phyloP scores from a whole-genome alignment of 2,797 vertebrate genomes.

The Apogon talboti region DNA sequence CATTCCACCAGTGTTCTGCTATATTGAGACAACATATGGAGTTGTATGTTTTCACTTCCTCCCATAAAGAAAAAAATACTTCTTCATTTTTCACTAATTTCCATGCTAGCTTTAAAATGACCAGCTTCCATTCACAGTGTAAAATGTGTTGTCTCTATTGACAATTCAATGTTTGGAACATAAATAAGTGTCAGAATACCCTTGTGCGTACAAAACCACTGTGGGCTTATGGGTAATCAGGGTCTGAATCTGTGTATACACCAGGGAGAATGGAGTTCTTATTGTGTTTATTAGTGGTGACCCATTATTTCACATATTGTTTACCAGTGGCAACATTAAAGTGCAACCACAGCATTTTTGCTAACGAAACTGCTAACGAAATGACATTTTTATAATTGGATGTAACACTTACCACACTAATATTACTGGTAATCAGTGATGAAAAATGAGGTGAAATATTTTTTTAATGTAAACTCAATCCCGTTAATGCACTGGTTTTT shows the following conservation, averaged over 20 bases:
- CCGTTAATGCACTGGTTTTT: neutral
- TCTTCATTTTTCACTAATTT: slow-evolving; percentile 7
- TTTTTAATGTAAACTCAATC: no score
- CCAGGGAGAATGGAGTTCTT: slow-evolving; percentile 40
- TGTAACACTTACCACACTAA: slow-evolving; percentile 14
- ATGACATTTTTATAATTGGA: slow-evolving; percentile 35
- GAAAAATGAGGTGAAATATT: no score
- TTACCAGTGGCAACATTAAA: slow-evolving; percentile 39
- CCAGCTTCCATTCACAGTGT: slow-evolving; percentile 1
- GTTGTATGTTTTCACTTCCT: neutral
- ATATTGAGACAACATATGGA: slow-evolving; percentile 29
- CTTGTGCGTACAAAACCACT: slow-evolving; percentile 29
- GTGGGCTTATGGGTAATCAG: slow-evolving; percentile 39
- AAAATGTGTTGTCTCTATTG: slow-evolving; percentile 19
- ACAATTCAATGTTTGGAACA: slow-evolving; percentile 39
- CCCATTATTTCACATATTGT: slow-evolving; percentile 51
- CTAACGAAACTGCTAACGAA: slow-evolving; percentile 45
- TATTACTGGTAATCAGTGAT: slow-evolving; percentile 26
- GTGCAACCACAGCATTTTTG: slow-evolving; percentile 37
- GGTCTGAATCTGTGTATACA: slow-evolving; percentile 32
- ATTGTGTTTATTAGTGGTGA: slow-evolving; percentile 56
- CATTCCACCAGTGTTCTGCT: no score
- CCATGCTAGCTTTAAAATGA: neutral
- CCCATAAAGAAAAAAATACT: slow-evolving; percentile 2
- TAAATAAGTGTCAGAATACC: slow-evolving; percentile 8